Evolutionary conservation across 2,797 vertebrate genomes (phyloP).

Genomic region (Diplodus sargus): DNA sequence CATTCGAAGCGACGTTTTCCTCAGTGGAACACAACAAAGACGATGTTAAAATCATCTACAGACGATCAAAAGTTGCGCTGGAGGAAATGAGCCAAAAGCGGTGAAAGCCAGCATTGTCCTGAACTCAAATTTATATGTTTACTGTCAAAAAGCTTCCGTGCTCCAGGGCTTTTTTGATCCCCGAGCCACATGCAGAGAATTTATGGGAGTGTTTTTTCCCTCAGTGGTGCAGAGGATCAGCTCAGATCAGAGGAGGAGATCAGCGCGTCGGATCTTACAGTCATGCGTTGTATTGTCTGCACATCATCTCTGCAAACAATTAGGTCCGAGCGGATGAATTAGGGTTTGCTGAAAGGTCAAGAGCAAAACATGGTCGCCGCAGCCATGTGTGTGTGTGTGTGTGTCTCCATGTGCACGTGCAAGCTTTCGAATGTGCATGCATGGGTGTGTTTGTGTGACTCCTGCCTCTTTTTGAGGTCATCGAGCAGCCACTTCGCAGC

Average conservation of each 20-base stretch:
- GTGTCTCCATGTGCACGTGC: not conserved
- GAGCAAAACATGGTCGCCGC: not conserved
- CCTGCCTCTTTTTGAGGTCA: conserved; percentile 26
- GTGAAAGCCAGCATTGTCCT: conserved; percentile 3
- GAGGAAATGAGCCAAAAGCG: conserved; percentile 1
- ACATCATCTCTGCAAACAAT: conserved; percentile 61
- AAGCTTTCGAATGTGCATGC: not conserved
- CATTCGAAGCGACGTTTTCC: not conserved
- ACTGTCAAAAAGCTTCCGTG: conserved; percentile 23
- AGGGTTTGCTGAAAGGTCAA: conserved; percentile 43
- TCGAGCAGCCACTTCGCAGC: conserved; percentile 29
- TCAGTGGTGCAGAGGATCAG: conserved; percentile 48
- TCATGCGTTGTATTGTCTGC: conserved; percentile 51
- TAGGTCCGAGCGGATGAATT: conserved; percentile 31
- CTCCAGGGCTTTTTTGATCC: conserved; percentile 28
- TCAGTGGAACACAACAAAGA: not conserved
- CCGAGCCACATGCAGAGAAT: conserved; percentile 41
- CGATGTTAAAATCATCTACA: not conserved
- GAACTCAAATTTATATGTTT: conserved; percentile 22
- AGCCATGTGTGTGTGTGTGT: not conserved
- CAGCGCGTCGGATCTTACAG: conserved; percentile 16
- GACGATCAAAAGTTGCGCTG: not conserved
- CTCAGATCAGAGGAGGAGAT: conserved; percentile 32
- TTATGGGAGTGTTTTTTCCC: conserved; percentile 47
- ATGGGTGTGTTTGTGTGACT: conserved; percentile 10